Evolutionary conservation across 2,113 vertebrate genomes (phyloP), one percentile per base, ranked within the genome.

Genomic region (Xyrauchen texanus): DNA sequence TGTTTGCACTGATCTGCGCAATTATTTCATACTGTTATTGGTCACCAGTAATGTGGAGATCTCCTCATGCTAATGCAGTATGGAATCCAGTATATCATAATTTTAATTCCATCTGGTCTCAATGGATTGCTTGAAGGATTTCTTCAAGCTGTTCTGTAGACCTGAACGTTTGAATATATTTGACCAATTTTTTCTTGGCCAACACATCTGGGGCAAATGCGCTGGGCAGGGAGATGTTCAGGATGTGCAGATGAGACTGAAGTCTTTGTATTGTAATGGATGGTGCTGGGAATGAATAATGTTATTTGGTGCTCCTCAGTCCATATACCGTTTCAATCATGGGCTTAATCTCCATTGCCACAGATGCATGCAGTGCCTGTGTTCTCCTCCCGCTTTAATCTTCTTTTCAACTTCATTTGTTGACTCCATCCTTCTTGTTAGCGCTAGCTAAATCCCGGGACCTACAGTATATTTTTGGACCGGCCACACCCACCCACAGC

Each of bases 1-100:
- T 16, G 58, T 61, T 62, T 34, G 16, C 8, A 62, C 34, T 62
- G 4, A 34, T 62, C 2, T 61, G 58, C 7, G 58, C 58, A 62
- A 62, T 62, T 62, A 9, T 62, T 7, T 62, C 16, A 34, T 11
- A 62, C 8, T 62, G 60, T 47, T 49, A 49, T 49, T 49, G 47
- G 47, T 7, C 47, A 49, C 7, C 47, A 49, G 7, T 7, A 49
- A 49, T 49, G 47, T 49, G 47, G 47, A 49, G 4, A 64, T 64
- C 45, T 64, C 73, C 58, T 76, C 73, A 76, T 64, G 46, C 58
- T 76, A 58, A 4, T 76, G 58, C 73, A 76, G 73, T 76, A 76
- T 76, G 44, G 73, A 76, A 76, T 76, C 60, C 10, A 64, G 73
- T 42, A 76, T 76, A 64, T 76, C 73, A 76, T 76, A 57, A 78